phyloP scores from a whole-genome alignment of 2,888 invertebrate genomes.

The Meganola albula region DNA sequence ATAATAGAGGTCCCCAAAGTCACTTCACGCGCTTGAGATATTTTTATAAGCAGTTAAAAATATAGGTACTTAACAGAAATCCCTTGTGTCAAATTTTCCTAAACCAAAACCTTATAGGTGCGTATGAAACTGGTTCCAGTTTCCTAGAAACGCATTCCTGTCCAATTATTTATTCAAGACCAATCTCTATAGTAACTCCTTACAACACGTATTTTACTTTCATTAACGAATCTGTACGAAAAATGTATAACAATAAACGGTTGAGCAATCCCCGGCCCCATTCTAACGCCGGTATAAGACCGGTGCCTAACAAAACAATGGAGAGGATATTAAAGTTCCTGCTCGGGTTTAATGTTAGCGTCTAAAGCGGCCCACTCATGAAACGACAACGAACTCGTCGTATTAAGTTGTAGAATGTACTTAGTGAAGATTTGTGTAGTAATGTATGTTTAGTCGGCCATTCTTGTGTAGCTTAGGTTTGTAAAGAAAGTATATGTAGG shows the following conservation, averaged over 20 bases:
- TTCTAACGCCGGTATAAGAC: constrained; percentile 11
- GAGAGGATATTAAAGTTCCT: constrained; percentile 17
- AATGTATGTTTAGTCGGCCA: too few species aligned
- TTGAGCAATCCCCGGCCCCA: constrained; percentile 9
- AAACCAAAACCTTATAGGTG: too few species aligned
- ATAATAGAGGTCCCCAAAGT: too few species aligned
- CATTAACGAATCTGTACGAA: constrained; percentile 1
- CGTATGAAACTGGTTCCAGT: too few species aligned
- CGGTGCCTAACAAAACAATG: constrained; percentile 14
- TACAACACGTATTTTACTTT: neutral
- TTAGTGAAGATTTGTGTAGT: constrained; percentile 11
- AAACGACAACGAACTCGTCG: constrained; percentile 5
- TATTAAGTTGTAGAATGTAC: neutral
- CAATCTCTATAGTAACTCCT: too few species aligned
- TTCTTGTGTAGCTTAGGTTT: neutral
- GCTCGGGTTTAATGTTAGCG: constrained; percentile 11
- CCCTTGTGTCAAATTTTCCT: too few species aligned
- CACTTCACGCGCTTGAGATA: too few species aligned
- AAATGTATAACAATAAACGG: constrained; percentile 11
- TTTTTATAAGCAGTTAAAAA: too few species aligned
- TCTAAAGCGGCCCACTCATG: constrained; percentile 18
- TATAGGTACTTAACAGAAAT: too few species aligned
- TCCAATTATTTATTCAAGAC: too few species aligned
- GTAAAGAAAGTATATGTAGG: too few species aligned
- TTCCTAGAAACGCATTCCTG: too few species aligned